Evolutionary conservation across 2,888 invertebrate species (phyloP).

Genomic region (Syritta pipiens): DNA sequence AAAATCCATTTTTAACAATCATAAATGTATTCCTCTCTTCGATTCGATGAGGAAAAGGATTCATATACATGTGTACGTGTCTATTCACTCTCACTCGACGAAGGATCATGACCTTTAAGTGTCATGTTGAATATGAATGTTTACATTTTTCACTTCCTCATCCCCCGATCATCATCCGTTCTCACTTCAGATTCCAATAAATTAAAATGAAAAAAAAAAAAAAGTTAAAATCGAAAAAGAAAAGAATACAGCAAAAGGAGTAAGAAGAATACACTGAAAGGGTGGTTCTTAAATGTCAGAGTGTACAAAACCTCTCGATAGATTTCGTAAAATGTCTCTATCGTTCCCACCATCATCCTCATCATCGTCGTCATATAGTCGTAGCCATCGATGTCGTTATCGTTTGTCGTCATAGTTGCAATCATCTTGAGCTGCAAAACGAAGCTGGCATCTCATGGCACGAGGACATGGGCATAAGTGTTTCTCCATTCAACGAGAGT

Average conservation of each 20-base stretch:
- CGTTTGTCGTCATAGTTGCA: conserved; percentile 44
- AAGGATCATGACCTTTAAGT: conserved; percentile 54
- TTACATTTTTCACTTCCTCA: conserved; percentile 53
- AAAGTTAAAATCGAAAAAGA: background rate
- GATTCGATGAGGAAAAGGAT: conserved; percentile 11
- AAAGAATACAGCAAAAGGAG: conserved; percentile 2
- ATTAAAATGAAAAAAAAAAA: conserved; percentile 25
- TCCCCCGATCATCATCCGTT: conserved; percentile 1
- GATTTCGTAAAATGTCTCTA: conserved; percentile 48
- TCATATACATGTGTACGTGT: background rate
- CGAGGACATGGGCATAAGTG: conserved; percentile 14
- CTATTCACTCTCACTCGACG: conserved; percentile 12
- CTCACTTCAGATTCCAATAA: conserved; percentile 46
- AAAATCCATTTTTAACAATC: conserved; percentile 3
- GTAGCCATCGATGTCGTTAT: conserved; percentile 31
- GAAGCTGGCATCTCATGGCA: conserved; percentile 28
- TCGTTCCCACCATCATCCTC: conserved; percentile 14
- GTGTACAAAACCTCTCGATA: conserved; percentile 49
- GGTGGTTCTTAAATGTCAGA: conserved; percentile 54
- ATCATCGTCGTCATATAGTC: background rate
- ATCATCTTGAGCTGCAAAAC: conserved; percentile 43
- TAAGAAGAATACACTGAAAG: background rate
- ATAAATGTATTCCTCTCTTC: conserved; percentile 11
- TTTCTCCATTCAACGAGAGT: conserved; percentile 1
- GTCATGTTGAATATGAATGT: conserved; percentile 52